Conservation (phyloP, 2,888 invertebrate species). For the Tolmerus cingulatus region DNA sequence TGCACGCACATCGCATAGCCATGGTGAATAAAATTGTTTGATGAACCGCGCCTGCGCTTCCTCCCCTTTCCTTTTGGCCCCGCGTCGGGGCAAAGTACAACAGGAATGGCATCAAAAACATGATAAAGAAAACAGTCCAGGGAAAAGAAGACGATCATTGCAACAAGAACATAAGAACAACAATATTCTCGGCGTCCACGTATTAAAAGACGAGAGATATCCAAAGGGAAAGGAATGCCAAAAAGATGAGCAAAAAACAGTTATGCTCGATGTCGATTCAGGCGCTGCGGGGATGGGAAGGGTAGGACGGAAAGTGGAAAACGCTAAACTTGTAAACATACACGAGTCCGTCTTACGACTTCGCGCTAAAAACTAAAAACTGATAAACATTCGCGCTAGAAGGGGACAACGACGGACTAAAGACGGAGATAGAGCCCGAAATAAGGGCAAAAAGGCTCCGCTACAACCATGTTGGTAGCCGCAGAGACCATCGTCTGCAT, state of each 20-base stretch:
- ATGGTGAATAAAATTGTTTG: conserved; percentile 17
- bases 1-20: background rate
- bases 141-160: background rate
- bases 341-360: conserved; percentile 35
- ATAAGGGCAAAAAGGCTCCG: conserved; percentile 10
- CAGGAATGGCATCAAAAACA: conserved; percentile 15
- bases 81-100: conserved; percentile 4
- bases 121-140: background rate
- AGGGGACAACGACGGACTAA: background rate
- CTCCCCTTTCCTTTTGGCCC: background rate
- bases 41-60: conserved; percentile 8
- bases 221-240: conserved; percentile 36
- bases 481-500: conserved; percentile 40
- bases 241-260: conserved; percentile 40
- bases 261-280: conserved; percentile 15
- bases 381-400: conserved; percentile 26
- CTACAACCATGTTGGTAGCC: conserved; percentile 12
- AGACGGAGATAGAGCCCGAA: background rate
- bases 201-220: background rate
- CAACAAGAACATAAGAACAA: background rate
- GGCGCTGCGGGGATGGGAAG: background rate
- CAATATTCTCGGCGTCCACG: background rate
- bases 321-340: conserved; percentile 43
- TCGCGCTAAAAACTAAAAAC: conserved; percentile 42
- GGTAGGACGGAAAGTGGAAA: background rate